phyloP scores from a whole-genome alignment of 2,888 invertebrate species.

The Noctua comes region DNA sequence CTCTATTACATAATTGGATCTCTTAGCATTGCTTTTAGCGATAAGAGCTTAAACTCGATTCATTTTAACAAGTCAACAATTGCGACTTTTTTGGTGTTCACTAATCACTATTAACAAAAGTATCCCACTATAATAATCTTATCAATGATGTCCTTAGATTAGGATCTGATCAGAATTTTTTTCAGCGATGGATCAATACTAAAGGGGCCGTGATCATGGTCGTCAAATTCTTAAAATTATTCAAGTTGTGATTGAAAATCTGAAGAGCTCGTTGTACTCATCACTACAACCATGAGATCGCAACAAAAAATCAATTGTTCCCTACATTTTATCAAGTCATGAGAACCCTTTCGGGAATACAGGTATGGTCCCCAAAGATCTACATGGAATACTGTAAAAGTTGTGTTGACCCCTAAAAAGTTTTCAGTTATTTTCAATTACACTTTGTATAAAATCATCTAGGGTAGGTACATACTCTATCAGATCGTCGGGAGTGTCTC shows the following conservation, averaged over 20 bases:
- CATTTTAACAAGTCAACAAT: neutral
- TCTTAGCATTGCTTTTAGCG: neutral
- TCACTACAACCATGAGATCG: neutral
- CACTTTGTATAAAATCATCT: neutral
- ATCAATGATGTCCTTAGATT: no score
- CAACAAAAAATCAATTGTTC: neutral
- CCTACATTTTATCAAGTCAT: neutral
- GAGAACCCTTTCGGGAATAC: neutral
- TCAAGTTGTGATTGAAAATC: neutral
- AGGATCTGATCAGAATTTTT: no score
- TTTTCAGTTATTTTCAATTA: neutral
- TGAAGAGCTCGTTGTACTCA: neutral
- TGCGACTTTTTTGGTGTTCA: neutral
- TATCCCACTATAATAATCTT: neutral
- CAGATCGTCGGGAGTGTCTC: slow-evolving; percentile 88
- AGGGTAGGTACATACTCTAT: slow-evolving; percentile 85
- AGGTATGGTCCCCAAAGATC: no score
- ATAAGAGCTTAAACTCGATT: neutral
- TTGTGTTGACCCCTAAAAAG: neutral
- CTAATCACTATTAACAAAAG: no score
- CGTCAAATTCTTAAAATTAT: no score
- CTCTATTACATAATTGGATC: neutral
- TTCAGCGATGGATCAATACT: no score
- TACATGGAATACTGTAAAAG: no score
- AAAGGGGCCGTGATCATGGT: neutral